Evolutionary conservation across 1,140 invertebrate genomes (phyloP).

Genomic region (Hyles vespertilio): DNA sequence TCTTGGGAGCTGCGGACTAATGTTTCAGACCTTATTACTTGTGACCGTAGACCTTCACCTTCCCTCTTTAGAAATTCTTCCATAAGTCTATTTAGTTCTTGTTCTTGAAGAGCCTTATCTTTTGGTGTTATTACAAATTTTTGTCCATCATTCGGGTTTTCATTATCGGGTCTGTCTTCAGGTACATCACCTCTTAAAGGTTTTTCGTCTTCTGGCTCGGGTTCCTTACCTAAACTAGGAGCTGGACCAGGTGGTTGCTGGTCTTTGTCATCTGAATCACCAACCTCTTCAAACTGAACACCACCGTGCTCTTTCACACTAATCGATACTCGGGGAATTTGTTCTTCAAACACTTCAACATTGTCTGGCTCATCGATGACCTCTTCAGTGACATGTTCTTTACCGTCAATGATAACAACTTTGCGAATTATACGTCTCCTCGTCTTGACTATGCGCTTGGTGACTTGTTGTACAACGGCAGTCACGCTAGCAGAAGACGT

Average conservation of each 20-base stretch:
- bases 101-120: conserved; percentile 28
- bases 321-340: conserved; percentile 83
- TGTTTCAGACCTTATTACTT: conserved; percentile 8
- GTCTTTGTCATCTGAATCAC: conserved; percentile 48
- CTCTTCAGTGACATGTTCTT: conserved; percentile 88
- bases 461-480: conserved; percentile 87
- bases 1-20: conserved; percentile 7
- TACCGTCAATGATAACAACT: conserved; percentile 87
- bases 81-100: conserved; percentile 20
- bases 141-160: conserved; percentile 3
- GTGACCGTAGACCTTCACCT: conserved; percentile 2
- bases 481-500: conserved; percentile 80
- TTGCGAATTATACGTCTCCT: conserved; percentile 84
- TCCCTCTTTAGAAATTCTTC: conserved; percentile 25
- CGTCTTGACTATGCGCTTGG: conserved; percentile 84
- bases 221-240: conserved; percentile 1
- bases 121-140: conserved; percentile 16
- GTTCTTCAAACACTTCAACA: conserved; percentile 85
- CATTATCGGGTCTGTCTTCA: conserved; percentile 14
- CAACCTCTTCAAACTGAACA: conserved; percentile 46
- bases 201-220: conserved; percentile 9
- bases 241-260: conserved; percentile 27
- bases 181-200: conserved; percentile 9
- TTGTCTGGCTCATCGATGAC: conserved; percentile 89
- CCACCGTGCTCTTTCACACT: conserved; percentile 77